Evolutionary conservation across 1,140 invertebrate species (phyloP), one percentile per base, ranked within the genome.

Genomic region (Alviniconcha marisindica): DNA sequence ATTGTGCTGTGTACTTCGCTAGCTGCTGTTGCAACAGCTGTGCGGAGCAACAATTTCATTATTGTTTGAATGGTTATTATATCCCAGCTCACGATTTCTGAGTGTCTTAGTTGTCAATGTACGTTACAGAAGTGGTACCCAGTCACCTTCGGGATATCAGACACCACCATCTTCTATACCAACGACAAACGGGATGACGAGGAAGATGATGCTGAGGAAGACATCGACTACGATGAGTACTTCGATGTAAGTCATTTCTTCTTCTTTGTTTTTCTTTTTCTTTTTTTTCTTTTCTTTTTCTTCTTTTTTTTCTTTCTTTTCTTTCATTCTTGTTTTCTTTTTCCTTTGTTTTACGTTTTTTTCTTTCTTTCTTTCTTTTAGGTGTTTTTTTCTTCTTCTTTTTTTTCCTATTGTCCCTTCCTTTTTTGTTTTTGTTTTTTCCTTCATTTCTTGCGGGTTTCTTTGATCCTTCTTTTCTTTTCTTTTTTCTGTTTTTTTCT

Each of bases 181-280:
- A 80, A 87, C 24, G 85, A 82, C 14, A 85, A 79, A 14, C 86
- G 88, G 76, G 85, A 90, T 48, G 88, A 88, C 21, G 90, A 92
- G 78, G 90, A 92, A 48, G 89, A 91, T 76, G 90, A 91, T n/a
- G 88, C 91, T 10, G 90, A 87, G n/a, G 91, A 92, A 31, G 81
- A 88, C 1, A 84, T 80, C 3, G 60, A 87, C 18, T 79, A 88
- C 54, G 85, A 90, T 28, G 87, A 86, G 76, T 78, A 82, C 63
- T 82, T 77, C 42, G 73, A 84, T 31, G 83, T 84, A 48, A 82
- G 79, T 77, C 44, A 5, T 48, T 48, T 18, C 44, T 10, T 48
- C 7, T 10, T 18, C 44, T 18, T 48, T 48, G 44, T 48, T 48
- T 48, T 48, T 18, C 18, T 48, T 48, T 48, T 5, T 28, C 42